A percentile compares a stretch with the other conserved stretches of the same genome.
Evolutionary conservation across 2,888 invertebrate species (phyloP).

Genomic region (Teleiodes luculella): DNA sequence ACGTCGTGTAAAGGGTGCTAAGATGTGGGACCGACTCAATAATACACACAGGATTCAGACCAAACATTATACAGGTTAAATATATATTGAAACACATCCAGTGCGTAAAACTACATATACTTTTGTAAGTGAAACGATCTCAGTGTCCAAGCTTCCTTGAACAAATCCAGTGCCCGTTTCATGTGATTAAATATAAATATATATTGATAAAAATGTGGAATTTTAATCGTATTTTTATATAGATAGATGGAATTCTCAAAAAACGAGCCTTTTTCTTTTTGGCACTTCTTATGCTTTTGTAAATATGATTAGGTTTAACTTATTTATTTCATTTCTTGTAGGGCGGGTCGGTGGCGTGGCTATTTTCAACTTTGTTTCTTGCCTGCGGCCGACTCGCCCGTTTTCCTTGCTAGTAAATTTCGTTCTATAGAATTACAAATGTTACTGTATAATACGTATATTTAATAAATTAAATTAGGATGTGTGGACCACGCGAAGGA

Average conservation of each 20-base stretch:
- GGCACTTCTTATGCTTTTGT: constrained; percentile 73
- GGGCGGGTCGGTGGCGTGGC: constrained; percentile 5
- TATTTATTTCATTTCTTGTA: constrained; percentile 66
- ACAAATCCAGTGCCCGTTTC: constrained; percentile 74
- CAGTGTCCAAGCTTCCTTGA: constrained; percentile 68
- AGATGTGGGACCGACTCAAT: constrained; percentile 46
- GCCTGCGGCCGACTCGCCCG: constrained; percentile 32
- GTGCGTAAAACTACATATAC: constrained; percentile 45
- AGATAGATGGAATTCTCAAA: constrained; percentile 68
- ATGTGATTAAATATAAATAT: constrained; percentile 57
- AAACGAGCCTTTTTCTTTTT: constrained; percentile 50
- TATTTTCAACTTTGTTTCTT: neutral
- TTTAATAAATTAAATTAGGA: constrained; percentile 59
- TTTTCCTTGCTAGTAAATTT: constrained; percentile 71
- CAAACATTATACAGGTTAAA: constrained; percentile 39
- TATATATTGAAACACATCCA: constrained; percentile 34
- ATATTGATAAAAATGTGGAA: constrained; percentile 52
- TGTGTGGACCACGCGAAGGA: constrained; percentile 71
- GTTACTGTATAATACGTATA: constrained; percentile 72
- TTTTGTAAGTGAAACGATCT: constrained; percentile 60
- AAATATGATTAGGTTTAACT: constrained; percentile 71
- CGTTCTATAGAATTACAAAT: constrained; percentile 77
- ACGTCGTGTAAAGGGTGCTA: constrained; percentile 59
- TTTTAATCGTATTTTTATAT: constrained; percentile 69
- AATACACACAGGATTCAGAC: constrained; percentile 27